A percentile compares a stretch with the other conserved stretches of the same genome.
phyloP scores from a whole-genome alignment of 92 coral and sea anemone genomes.

The Virgularia gustaviana region DNA sequence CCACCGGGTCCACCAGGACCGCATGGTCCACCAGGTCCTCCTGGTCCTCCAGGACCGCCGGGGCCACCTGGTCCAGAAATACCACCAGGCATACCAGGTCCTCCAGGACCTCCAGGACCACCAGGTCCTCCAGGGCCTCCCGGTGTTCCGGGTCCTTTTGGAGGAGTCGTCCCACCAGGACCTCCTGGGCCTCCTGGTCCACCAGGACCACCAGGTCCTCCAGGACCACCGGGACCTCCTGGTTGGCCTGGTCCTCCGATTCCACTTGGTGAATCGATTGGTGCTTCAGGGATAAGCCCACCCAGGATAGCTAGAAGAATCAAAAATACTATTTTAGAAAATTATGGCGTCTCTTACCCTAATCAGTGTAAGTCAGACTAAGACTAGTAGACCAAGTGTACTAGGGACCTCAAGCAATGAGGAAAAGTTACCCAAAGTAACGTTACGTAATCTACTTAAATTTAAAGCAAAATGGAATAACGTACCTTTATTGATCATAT shows the following conservation, averaged over 20 bases:
- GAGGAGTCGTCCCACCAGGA: slow-evolving; percentile 29
- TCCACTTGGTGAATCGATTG: slow-evolving; percentile 3
- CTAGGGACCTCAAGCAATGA: background rate
- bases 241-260: slow-evolving; percentile 40
- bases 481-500: slow-evolving; percentile 35
- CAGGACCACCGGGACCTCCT: slow-evolving; percentile 1
- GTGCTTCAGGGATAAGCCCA: background rate
- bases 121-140: slow-evolving; percentile 26
- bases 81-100: slow-evolving; percentile 42
- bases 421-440: background rate
- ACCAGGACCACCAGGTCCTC: slow-evolving; percentile 49
- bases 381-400: too few relatives aligned
- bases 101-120: slow-evolving; percentile 38
- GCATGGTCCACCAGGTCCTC: slow-evolving; percentile 63
- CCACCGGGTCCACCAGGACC: slow-evolving; percentile 56
- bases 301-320: slow-evolving; percentile 1
- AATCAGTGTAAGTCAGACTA: too few relatives aligned
- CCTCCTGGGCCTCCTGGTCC: slow-evolving; percentile 60
- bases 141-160: slow-evolving; percentile 32
- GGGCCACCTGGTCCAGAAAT: slow-evolving; percentile 46
- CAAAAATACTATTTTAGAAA: too few relatives aligned
- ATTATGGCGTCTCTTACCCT: too few relatives aligned
- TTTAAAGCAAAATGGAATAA: background rate
- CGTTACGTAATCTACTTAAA: background rate
- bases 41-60: slow-evolving; percentile 69